phyloP scores from a whole-genome alignment of 2,888 invertebrate genomes.

The Selenia dentaria region DNA sequence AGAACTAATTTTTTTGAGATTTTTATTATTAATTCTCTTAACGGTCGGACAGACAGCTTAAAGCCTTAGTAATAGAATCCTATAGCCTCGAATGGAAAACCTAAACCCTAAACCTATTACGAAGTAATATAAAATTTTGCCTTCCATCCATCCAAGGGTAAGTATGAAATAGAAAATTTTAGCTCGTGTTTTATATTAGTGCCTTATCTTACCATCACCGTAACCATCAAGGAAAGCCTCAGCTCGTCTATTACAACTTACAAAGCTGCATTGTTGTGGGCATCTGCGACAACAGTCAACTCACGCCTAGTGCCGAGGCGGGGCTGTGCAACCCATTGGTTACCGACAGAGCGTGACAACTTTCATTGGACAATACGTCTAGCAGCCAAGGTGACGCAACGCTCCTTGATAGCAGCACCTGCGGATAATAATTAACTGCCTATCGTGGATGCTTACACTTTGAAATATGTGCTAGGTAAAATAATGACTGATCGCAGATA shows the following conservation, averaged over 20 bases:
- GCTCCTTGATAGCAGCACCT: slow-evolving; percentile 64
- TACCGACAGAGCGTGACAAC: slow-evolving; percentile 77
- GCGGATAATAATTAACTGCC: slow-evolving; percentile 52
- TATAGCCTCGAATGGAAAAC: too few relatives aligned
- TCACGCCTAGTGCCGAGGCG: slow-evolving; percentile 77
- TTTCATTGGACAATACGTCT: slow-evolving; percentile 76
- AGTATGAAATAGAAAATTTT: too few relatives aligned
- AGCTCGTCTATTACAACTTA: not conserved
- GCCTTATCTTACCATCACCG: too few relatives aligned
- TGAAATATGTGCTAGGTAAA: not conserved
- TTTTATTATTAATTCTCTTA: too few relatives aligned
- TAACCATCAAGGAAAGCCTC: too few relatives aligned
- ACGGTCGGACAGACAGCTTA: too few relatives aligned
- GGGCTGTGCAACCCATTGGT: slow-evolving; percentile 76
- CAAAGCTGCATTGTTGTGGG: slow-evolving; percentile 44
- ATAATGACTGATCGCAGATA: not conserved
- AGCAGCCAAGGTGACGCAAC: slow-evolving; percentile 77
- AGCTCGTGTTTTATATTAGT: too few relatives aligned
- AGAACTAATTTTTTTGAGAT: too few relatives aligned
- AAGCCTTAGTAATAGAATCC: too few relatives aligned
- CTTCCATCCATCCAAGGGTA: too few relatives aligned
- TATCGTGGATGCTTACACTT: slow-evolving; percentile 1
- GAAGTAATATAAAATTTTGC: too few relatives aligned
- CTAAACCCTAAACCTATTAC: too few relatives aligned
- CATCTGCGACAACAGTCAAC: slow-evolving; percentile 48